A percentile compares a stretch with the other conserved stretches of the same genome.
Evolutionary conservation across 2,888 invertebrate species (phyloP).

Genomic region (Cinara cedri): DNA sequence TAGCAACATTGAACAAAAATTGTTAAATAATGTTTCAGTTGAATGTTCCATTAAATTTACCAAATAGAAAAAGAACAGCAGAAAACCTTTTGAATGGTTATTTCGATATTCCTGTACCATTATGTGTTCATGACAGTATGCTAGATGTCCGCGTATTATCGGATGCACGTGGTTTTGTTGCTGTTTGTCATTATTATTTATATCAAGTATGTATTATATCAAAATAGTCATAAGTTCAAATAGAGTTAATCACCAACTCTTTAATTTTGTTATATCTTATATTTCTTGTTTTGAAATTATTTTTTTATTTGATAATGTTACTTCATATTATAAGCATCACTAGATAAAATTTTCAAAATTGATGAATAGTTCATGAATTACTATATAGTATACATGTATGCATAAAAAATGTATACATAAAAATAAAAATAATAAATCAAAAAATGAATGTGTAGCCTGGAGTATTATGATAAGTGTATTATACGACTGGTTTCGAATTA

Average conservation of each 20-base stretch:
- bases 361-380: no score
- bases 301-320: constrained; percentile 34
- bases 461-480: no score
- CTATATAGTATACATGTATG: no score
- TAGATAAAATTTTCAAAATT: no score
- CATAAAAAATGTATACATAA: no score
- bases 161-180: constrained; percentile 74
- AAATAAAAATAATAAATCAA: no score
- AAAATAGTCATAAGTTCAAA: not conserved
- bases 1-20: not conserved
- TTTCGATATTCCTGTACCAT: constrained; percentile 80
- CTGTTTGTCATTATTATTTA: constrained; percentile 73
- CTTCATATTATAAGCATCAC: not conserved
- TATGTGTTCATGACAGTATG: constrained; percentile 81
- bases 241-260: no score
- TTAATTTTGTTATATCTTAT: no score
- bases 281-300: not conserved
- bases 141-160: constrained; percentile 80
- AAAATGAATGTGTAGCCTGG: no score
- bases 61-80: constrained; percentile 69
- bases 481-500: no score
- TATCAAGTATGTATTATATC: constrained; percentile 67
- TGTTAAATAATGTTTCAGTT: constrained; percentile 66
- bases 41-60: constrained; percentile 82
- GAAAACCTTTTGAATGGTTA: constrained; percentile 71